phyloP scores from a whole-genome alignment of 2,797 vertebrate genomes.

The Pterois miles region DNA sequence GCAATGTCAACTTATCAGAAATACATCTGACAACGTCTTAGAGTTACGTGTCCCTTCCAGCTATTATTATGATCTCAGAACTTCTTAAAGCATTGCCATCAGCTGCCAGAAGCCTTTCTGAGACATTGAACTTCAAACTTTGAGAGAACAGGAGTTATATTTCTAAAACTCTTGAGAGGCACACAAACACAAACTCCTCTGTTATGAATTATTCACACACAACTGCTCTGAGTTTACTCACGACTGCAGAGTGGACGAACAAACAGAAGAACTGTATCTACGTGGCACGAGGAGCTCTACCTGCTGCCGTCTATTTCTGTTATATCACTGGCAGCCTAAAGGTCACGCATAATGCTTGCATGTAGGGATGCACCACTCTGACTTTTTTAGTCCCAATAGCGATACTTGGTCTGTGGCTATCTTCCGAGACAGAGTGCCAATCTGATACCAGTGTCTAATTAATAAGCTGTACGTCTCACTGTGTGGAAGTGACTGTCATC shows the following conservation, averaged over 20 bases:
- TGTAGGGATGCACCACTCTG: too few relatives aligned
- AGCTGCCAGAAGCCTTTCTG: not conserved
- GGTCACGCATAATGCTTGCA: conserved; percentile 42
- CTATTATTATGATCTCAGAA: not conserved
- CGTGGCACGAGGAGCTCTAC: not conserved
- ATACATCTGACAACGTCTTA: not conserved
- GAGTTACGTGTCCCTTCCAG: not conserved
- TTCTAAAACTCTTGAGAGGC: not conserved
- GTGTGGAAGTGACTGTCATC: too few relatives aligned
- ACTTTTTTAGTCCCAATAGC: too few relatives aligned
- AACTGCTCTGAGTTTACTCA: conserved; percentile 4
- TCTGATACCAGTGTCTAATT: too few relatives aligned
- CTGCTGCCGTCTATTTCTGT: conserved; percentile 23
- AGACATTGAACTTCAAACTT: not conserved
- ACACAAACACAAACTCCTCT: not conserved
- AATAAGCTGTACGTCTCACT: too few relatives aligned
- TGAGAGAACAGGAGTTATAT: not conserved
- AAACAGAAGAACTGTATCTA: conserved; percentile 15
- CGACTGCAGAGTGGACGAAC: not conserved
- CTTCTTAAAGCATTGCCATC: not conserved
- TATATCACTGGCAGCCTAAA: conserved; percentile 44
- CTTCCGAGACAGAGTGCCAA: rapidly evolving
- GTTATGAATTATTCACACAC: not conserved
- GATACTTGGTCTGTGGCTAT: too few relatives aligned
- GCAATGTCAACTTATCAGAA: not conserved